A percentile compares a stretch with the other conserved stretches of the same genome.
These are phyloP conservation scores for Pemphredon lugubris DNA, from an alignment of 2,888 invertebrate species.

Conservation along the genomic window DNA sequence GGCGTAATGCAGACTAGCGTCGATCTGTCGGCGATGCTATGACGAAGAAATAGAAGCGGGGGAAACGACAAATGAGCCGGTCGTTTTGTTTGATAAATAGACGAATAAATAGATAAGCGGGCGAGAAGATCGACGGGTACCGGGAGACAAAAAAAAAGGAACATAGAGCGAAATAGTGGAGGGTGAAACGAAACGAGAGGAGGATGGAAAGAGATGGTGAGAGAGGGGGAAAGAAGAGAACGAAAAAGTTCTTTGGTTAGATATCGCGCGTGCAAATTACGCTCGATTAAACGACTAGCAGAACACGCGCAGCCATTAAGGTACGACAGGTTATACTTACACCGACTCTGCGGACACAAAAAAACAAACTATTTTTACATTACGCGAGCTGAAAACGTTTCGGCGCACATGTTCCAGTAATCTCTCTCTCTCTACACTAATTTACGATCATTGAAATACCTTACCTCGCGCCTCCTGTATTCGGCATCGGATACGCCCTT, in stretches of 20 bases:
- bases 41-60: not conserved
- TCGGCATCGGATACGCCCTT: constrained; percentile 52
- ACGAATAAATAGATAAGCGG: constrained; percentile 1
- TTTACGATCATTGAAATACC: constrained; percentile 9
- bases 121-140: constrained; percentile 1
- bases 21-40: not conserved
- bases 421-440: constrained; percentile 16
- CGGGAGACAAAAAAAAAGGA: not conserved
- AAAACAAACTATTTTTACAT: no score
- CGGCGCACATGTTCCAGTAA: constrained; percentile 14
- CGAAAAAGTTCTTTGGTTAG: no score
- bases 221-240: no score
- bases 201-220: not conserved
- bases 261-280: no score
- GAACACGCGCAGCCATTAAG: no score
- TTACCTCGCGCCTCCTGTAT: constrained; percentile 16
- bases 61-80: not conserved
- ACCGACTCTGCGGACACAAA: no score
- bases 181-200: no score
- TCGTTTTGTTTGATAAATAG: constrained; percentile 11
- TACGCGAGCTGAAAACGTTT: no score
- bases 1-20: not conserved
- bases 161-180: no score
- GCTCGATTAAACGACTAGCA: no score
- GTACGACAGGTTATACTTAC: no score